Conservation (phyloP, 2,797 vertebrate genomes). For the Gallinago stenura region DNA sequence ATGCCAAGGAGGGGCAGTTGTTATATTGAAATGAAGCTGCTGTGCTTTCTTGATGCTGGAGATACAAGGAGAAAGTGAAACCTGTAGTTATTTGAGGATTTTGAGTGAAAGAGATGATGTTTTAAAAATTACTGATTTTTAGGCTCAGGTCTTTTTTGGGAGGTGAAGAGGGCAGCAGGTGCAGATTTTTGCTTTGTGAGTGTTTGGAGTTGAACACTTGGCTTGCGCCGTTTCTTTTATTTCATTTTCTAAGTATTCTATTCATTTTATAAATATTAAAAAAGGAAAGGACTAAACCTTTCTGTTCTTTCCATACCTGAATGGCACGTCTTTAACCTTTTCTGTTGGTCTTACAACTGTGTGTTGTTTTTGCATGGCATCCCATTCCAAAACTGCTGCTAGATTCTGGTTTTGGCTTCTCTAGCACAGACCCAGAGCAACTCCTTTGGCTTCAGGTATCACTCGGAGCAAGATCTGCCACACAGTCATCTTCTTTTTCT, state of each 20-base stretch:
- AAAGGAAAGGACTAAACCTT: background rate
- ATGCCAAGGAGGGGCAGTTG: background rate
- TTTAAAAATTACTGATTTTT: background rate
- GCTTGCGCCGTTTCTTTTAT: background rate
- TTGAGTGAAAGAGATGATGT: background rate
- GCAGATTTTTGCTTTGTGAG: background rate
- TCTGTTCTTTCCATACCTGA: background rate
- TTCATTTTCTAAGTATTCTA: background rate
- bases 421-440: background rate
- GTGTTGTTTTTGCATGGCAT: background rate
- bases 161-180: background rate
- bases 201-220: background rate
- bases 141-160: background rate
- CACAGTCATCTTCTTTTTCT: background rate
- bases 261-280: background rate
- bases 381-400: background rate
- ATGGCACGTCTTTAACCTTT: rapidly evolving
- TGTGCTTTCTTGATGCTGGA: background rate
- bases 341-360: background rate
- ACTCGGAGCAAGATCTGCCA: background rate
- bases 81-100: background rate
- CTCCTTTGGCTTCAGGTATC: background rate
- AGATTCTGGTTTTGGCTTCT: background rate
- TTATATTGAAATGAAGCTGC: background rate
- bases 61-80: background rate